Conservation (phyloP, 2,888 invertebrate genomes). For the Drepana falcataria region DNA sequence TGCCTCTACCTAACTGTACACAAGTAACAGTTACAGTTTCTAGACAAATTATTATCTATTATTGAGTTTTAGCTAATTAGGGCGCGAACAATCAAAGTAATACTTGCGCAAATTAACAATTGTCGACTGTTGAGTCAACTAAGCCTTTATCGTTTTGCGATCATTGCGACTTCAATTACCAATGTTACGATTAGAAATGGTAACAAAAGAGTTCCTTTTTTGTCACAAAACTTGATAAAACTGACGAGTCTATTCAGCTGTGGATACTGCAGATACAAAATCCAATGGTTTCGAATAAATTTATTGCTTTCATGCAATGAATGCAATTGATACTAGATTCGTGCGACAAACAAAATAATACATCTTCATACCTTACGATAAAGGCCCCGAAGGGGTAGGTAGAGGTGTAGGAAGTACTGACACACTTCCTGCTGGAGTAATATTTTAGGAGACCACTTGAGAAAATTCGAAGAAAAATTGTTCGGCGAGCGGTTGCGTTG, state of each 20-base stretch:
- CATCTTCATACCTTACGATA: too few relatives aligned
- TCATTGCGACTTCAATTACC: conserved; percentile 12
- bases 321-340: too few relatives aligned
- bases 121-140: conserved; percentile 17
- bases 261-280: conserved; percentile 5
- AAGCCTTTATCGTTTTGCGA: conserved; percentile 10
- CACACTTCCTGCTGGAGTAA: too few relatives aligned
- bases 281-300: too few relatives aligned
- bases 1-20: too few relatives aligned
- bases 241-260: conserved; percentile 5
- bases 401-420: too few relatives aligned
- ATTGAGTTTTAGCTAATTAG: conserved; percentile 6
- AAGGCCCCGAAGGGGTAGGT: too few relatives aligned
- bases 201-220: conserved; percentile 3
- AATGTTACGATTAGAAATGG: conserved; percentile 8
- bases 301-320: too few relatives aligned
- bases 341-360: too few relatives aligned
- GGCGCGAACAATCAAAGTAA: conserved; percentile 18
- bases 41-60: background rate
- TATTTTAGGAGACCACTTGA: conserved; percentile 14
- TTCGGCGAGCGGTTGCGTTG: background rate
- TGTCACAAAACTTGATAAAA: conserved; percentile 5
- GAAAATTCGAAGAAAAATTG: conserved; percentile 4
- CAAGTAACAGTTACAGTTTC: too few relatives aligned
- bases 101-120: conserved; percentile 17